These are phyloP conservation scores for Pharmacophagus antenor DNA, from an alignment of 2,888 invertebrate species.

Conservation along the genomic window DNA sequence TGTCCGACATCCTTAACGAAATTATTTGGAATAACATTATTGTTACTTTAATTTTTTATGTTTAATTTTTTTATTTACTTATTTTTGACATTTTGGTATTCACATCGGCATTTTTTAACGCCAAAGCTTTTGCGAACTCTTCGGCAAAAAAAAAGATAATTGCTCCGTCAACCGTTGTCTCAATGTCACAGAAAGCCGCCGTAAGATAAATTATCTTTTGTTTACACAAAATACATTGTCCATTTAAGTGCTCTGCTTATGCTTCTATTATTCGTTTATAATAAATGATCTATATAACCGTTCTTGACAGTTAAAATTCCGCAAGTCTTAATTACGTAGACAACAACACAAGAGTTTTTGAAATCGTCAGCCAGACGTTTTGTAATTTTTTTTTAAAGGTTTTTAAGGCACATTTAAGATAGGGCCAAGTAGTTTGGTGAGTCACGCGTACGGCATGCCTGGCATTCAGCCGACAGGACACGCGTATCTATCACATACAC, in stretches of 20 bases:
- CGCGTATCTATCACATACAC: slow-evolving; percentile 46
- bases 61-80: too few species aligned
- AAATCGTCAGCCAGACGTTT: slow-evolving; percentile 9
- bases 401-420: slow-evolving; percentile 48
- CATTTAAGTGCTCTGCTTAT: slow-evolving; percentile 13
- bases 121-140: neutral
- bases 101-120: neutral
- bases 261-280: slow-evolving; percentile 16
- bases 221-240: slow-evolving; percentile 27
- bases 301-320: slow-evolving; percentile 14
- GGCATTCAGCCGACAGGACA: slow-evolving; percentile 63
- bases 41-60: too few species aligned
- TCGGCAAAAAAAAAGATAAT: slow-evolving; percentile 6
- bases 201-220: slow-evolving; percentile 10
- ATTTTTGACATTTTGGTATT: neutral
- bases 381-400: slow-evolving; percentile 23
- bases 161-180: slow-evolving; percentile 15
- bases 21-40: too few species aligned
- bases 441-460: slow-evolving; percentile 56
- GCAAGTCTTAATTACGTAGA: slow-evolving; percentile 13
- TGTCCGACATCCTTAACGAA: too few species aligned
- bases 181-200: slow-evolving; percentile 12
- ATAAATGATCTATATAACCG: slow-evolving; percentile 11
- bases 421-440: slow-evolving; percentile 53
- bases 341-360: slow-evolving; percentile 9